Evolutionary conservation across 2,888 invertebrate species (phyloP), one percentile per base, ranked within the genome.

Genomic region (Coenonympha glycerion): DNA sequence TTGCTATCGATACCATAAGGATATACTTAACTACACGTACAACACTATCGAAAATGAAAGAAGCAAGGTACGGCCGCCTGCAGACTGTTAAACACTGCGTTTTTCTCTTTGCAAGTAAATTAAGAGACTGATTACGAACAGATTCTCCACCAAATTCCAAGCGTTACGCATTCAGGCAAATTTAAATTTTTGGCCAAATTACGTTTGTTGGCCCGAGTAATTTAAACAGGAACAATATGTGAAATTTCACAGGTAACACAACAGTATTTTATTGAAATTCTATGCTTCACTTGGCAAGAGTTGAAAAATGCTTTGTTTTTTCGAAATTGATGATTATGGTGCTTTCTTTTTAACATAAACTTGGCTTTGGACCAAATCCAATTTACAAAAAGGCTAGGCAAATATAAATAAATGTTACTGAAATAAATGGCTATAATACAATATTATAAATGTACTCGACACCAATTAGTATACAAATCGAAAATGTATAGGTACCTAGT

Each of bases 391-490:
- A n/a, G n/a, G n/a, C n/a, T n/a, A n/a, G n/a, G n/a, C n/a, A n/a
- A n/a, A n/a, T n/a, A n/a, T n/a, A n/a, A n/a, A n/a, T n/a, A n/a
- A n/a, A n/a, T n/a, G n/a, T n/a, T n/a, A n/a, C n/a, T n/a, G n/a
- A n/a, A n/a, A n/a, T n/a, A n/a, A n/a, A n/a, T n/a, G n/a, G n/a
- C n/a, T n/a, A n/a, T n/a, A n/a, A n/a, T n/a, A n/a, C n/a, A n/a
- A n/a, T n/a, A n/a, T n/a, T n/a, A n/a, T n/a, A n/a, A n/a, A n/a
- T n/a, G n/a, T n/a, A n/a, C n/a, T n/a, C n/a, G n/a, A 21, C 30
- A 18, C 31, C 46, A 49, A 49, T 49, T 47, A 42, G 31, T 24
- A 9, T 24, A 18, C 42, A n/a, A 48, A 48, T 37, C 48, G 44
- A 36, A 47, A 31, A 11, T 28, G 34, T 46, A 46, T 45, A n/a